Evolutionary conservation across 2,888 invertebrate genomes (phyloP).

Genomic region (Pheosia tremula): DNA sequence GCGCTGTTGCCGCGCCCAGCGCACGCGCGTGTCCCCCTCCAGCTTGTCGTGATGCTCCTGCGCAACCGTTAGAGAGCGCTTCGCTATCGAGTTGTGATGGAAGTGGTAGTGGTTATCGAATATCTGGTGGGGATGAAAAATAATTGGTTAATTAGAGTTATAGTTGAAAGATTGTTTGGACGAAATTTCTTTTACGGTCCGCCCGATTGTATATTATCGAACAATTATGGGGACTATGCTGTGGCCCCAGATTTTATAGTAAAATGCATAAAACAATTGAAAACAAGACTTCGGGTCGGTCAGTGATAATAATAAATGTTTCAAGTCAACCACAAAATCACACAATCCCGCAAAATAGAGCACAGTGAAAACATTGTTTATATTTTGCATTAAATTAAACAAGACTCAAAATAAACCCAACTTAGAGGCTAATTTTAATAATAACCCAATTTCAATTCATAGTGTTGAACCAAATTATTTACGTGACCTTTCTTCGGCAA

Average conservation of each 20-base stretch:
- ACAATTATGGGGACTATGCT: too few species aligned
- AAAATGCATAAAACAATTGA: too few species aligned
- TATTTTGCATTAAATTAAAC: not conserved
- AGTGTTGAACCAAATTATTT: conserved; percentile 31
- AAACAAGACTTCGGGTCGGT: too few species aligned
- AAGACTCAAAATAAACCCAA: conserved; percentile 16
- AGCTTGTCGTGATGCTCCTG: conserved; percentile 88
- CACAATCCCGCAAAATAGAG: not conserved
- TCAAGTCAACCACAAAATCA: too few species aligned
- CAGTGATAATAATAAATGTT: too few species aligned
- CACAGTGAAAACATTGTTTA: not conserved
- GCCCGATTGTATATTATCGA: too few species aligned
- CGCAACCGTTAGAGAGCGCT: conserved; percentile 90
- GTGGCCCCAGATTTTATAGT: too few species aligned
- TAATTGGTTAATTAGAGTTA: not conserved
- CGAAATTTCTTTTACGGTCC: too few species aligned
- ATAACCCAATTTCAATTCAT: conserved; percentile 45
- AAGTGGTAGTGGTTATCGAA: conserved; percentile 94
- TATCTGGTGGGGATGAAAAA: conserved; percentile 85
- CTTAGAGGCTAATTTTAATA: conserved; percentile 41
- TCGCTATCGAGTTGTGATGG: conserved; percentile 90
- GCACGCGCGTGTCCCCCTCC: conserved; percentile 89
- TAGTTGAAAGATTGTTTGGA: too few species aligned
- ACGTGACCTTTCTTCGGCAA: conserved; percentile 24
- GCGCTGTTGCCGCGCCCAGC: conserved; percentile 93